Base-by-base conservation (phyloP, 2,797 vertebrate species). In the Onychomys leucogaster region DNA sequence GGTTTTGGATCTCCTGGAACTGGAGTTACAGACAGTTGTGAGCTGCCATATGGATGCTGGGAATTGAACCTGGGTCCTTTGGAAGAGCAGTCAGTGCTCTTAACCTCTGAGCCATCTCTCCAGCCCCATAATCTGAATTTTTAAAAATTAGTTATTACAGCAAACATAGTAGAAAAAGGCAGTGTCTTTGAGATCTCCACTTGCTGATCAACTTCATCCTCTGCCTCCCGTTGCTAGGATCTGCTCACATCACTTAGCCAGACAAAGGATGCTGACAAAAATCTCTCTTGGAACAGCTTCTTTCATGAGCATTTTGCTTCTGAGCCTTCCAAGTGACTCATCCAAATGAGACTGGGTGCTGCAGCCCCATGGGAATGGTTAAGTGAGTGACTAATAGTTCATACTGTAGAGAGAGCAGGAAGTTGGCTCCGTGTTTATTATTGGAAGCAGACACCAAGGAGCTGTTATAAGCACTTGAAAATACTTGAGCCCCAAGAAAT, bases 291-390 rank as follows among this genome's bases (percentile, higher is more conserved):
- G 97, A 96, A 97, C 63, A 96, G 63, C 21, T 59, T 97, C 96
- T 97, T 96, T 87, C 81, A 87, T 37, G 46, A 82, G 90, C 69
- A 84, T 84, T 90, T 96, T 97, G 52, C 84, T 52, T 2, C 92
- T 94, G 96, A 96, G 95, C 84, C 92, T 95, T 96, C 93, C 32
- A 95, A 96, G 94, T 98, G 97, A 98, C 86, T 98, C 98, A 97
- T 94, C 71, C 89, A 91, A 97, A 97, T 77, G 34, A 96, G 87
- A 41, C 92, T 78, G 4, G 80, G 77, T 96, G 93, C 83, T 81
- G 13, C 82, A 16, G 95, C 87, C 86, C 90, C 61, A 71, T 2
- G 9, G 85, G 89, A 97, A 85, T 75, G 73, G 97, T 69, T 96
- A 98, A 98, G 65, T 0, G 96, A 96, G 73, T 96, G 85, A 97